Conservation (phyloP, 2,888 invertebrate genomes). For the Protonemura montana region DNA sequence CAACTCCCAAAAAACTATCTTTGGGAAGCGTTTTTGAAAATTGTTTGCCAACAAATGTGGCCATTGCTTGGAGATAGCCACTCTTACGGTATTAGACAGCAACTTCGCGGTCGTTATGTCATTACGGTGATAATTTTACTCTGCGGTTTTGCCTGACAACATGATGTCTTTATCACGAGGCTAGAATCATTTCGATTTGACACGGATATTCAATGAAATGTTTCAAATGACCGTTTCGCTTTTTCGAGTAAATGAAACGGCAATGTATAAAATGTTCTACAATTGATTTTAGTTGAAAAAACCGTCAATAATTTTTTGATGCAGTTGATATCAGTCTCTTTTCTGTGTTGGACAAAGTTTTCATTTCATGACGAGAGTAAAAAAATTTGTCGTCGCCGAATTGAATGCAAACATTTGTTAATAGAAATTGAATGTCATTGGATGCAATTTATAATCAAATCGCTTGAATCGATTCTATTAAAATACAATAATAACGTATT, state of each 20-base stretch:
- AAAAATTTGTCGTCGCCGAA: not conserved
- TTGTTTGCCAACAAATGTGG: too few relatives aligned
- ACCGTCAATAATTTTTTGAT: not conserved
- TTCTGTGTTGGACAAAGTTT: not conserved
- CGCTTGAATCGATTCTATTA: not conserved
- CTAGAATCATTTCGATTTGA: not conserved
- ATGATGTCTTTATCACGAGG: not conserved
- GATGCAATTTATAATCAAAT: not conserved
- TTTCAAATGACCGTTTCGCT: not conserved
- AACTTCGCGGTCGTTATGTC: too few relatives aligned
- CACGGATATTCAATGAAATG: slow-evolving; percentile 5
- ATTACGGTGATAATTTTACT: too few relatives aligned
- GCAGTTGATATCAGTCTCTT: not conserved
- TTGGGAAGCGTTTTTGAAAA: too few relatives aligned
- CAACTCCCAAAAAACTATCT: too few relatives aligned
- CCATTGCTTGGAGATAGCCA: too few relatives aligned
- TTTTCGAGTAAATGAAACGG: not conserved
- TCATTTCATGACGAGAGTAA: not conserved
- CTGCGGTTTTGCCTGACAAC: not conserved
- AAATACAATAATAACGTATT: not conserved
- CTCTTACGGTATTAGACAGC: too few relatives aligned
- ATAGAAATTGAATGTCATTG: slow-evolving; percentile 7
- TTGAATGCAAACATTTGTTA: not conserved
- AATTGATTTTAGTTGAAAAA: slow-evolving; percentile 24
- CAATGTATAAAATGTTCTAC: not conserved